Evolutionary conservation across 2,888 invertebrate genomes (phyloP), one percentile per base, ranked within the genome.

Genomic region (Heliothis peltigera): DNA sequence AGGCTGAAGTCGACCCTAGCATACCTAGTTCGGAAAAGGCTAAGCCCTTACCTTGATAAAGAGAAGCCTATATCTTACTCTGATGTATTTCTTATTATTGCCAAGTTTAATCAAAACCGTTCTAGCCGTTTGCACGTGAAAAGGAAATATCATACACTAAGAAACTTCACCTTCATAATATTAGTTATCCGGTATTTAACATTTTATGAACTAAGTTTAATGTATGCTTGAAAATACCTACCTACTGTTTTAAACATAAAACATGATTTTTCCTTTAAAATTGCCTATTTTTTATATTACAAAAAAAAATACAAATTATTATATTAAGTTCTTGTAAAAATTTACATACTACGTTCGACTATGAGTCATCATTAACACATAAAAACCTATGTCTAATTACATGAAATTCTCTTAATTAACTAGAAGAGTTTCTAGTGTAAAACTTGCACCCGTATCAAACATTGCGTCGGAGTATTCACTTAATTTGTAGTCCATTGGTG

Each of bases 341-440:
- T 72, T 75, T 66, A 70, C 47, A 55, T 59, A 71, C 43, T 4
- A 43, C 48, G 10, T 8, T n/a, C n/a, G 49, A 54, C 64, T 77
- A 79, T 79, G 75, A 66, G 70, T 62, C 15, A 69, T 75, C 75
- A 75, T 80, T 80, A 78, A 56, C 48, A 69, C 62, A 64, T 70
- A 75, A 78, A 80, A 79, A 78, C 70, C 66, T 73, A 75, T 70
- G 78, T 79, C 80, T 79, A 78, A 80, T 79, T 79, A 79, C 75
- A 73, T 44, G 60, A 75, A 73, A 73, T 68, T 70, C 73, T 64
- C 73, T 77, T 80, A 79, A 79, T 79, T 79, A 79, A 70, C 53
- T 44, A 58, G 21, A 60, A 70, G 72, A 72, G 57, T 65, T 44
- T 64, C 47, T 69, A 68, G 53, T 72, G 60, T 68, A 52, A 54